Percentiles rank a stretch among this genome's conserved stretches.
These are phyloP conservation scores for Anhinga anhinga DNA, from an alignment of 2,113 vertebrate genomes.

Conservation along the genomic window DNA sequence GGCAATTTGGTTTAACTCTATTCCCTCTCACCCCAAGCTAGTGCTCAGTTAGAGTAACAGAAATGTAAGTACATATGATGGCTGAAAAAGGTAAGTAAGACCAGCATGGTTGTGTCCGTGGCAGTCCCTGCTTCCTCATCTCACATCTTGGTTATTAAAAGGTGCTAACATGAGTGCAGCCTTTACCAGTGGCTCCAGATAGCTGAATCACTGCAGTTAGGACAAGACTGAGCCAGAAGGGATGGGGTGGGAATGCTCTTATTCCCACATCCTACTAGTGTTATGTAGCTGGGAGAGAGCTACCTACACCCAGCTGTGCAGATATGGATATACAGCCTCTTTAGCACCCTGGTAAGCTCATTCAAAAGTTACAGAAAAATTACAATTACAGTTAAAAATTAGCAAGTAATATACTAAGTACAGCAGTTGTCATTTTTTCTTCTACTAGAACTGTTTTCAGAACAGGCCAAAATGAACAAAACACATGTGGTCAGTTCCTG, in stretches of 20 bases:
- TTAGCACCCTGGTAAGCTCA: background rate
- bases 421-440: background rate
- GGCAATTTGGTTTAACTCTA: background rate
- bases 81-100: background rate
- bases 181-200: background rate
- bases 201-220: background rate
- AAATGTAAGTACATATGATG: background rate
- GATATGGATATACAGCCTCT: background rate
- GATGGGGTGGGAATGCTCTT: background rate
- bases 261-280: slow-evolving; percentile 21
- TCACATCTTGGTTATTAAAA: background rate
- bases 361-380: background rate
- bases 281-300: background rate
- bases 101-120: background rate
- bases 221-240: background rate
- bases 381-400: background rate
- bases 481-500: background rate
- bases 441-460: background rate
- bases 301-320: slow-evolving; percentile 53
- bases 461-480: background rate
- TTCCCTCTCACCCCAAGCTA: background rate
- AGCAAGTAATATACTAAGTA: background rate
- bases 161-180: background rate
- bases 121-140: background rate
- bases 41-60: background rate